phyloP scores from a whole-genome alignment of 2,888 invertebrate species.

The Acanthosepion pharaonis region DNA sequence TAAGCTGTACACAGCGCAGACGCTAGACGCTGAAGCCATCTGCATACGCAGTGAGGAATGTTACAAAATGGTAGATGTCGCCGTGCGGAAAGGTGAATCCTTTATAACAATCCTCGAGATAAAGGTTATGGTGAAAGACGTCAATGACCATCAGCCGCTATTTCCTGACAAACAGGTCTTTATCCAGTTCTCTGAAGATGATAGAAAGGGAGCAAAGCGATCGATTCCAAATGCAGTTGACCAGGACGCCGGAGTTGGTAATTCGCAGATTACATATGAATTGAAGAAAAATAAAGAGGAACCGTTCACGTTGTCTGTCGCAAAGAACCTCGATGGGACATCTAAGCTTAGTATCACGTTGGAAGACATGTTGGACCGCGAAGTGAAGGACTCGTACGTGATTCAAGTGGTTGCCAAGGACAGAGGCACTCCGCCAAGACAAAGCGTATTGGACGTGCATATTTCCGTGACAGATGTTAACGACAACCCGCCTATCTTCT shows the following conservation, averaged over 20 bases:
- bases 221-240: neutral
- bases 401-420: neutral
- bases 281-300: constrained; percentile 33
- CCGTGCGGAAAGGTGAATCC: neutral
- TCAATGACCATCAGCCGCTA: neutral
- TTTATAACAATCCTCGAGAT: neutral
- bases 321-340: neutral
- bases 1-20: neutral
- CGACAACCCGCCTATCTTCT: neutral
- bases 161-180: neutral
- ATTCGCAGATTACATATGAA: neutral
- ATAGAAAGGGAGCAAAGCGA: neutral
- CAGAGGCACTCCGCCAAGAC: neutral
- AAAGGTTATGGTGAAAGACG: neutral
- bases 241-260: neutral
- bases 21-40: neutral
- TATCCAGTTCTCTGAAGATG: neutral
- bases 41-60: neutral
- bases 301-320: neutral
- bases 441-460: neutral
- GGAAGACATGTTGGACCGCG: neutral
- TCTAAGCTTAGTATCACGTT: neutral
- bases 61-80: neutral
- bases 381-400: neutral
- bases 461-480: neutral